Evolutionary conservation across 2,888 invertebrate genomes (phyloP).

Genomic region (Xestia c-nigrum): DNA sequence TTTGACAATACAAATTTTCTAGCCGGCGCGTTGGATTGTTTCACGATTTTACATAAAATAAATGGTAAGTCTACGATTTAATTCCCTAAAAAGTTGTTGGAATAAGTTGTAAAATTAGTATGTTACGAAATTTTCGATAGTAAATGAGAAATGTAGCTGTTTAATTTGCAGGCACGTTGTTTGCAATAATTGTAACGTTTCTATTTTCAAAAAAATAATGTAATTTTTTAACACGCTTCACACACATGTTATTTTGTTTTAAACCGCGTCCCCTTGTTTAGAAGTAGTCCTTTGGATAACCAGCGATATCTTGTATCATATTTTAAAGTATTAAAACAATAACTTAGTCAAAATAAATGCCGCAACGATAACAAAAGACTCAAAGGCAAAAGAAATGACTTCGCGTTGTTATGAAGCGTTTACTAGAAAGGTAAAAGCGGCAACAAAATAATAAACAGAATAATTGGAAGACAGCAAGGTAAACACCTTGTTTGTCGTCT

Average conservation of each 20-base stretch:
- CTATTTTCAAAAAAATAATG: conserved; percentile 62
- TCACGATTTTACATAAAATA: conserved; percentile 57
- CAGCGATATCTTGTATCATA: not conserved
- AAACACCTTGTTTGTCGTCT: no score
- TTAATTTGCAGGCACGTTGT: conserved; percentile 26
- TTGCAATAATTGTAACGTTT: conserved; percentile 45
- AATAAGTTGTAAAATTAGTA: not conserved
- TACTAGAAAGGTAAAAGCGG: not conserved
- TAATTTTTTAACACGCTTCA: conserved; percentile 12
- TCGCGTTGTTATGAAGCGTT: not conserved
- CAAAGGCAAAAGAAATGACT: not conserved
- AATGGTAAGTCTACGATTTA: conserved; percentile 32
- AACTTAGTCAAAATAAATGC: not conserved
- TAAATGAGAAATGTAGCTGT: not conserved
- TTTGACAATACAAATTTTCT: conserved; percentile 36
- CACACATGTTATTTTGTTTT: not conserved
- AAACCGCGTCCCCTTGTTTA: not conserved
- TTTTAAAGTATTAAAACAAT: not conserved
- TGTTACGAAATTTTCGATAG: not conserved
- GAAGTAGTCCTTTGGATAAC: not conserved
- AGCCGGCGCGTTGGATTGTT: conserved; percentile 67
- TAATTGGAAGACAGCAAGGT: not conserved
- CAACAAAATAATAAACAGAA: not conserved
- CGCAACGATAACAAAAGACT: not conserved
- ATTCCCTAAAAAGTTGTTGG: not conserved